Percentiles rank a stretch among this genome's conserved stretches.
These are phyloP conservation scores for Bradypus variegatus DNA, from an alignment of 2,797 vertebrate genomes.

Conservation along the genomic window DNA sequence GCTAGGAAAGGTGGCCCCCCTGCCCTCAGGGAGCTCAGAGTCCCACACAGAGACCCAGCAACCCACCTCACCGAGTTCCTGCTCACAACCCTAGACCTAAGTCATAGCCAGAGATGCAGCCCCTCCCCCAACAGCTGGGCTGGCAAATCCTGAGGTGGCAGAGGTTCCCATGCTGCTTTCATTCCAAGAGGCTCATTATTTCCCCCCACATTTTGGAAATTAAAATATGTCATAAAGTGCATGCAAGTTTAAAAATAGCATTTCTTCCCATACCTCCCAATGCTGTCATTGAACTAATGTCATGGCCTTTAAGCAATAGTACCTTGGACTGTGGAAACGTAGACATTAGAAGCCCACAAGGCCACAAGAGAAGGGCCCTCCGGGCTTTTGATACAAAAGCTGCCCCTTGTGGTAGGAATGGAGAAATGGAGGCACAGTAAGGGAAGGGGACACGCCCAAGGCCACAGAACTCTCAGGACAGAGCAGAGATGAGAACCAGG, in stretches of 20 bases:
- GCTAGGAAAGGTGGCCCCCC: neutral
- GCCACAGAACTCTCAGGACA: neutral
- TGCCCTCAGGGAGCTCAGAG: neutral
- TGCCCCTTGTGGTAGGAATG: neutral
- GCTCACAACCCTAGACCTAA: too few relatives aligned
- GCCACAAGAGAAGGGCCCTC: neutral
- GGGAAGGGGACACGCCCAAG: neutral
- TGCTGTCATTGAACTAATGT: neutral
- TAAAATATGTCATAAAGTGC: neutral
- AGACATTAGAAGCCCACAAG: neutral
- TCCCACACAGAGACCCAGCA: neutral
- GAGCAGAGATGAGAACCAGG: neutral
- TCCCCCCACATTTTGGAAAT: neutral
- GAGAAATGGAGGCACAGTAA: neutral
- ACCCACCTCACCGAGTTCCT: neutral
- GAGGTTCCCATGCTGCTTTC: neutral
- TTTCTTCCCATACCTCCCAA: neutral
- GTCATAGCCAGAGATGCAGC: neutral
- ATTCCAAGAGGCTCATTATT: neutral
- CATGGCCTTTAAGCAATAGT: neutral
- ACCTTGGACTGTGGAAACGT: neutral
- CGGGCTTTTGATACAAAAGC: neutral
- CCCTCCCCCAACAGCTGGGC: neutral
- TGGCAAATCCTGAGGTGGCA: neutral
- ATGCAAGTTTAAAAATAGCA: neutral